A percentile compares a stretch with the other conserved stretches of the same genome.
Conservation (phyloP, 2,797 vertebrate species). For the Poecilia wingei region DNA sequence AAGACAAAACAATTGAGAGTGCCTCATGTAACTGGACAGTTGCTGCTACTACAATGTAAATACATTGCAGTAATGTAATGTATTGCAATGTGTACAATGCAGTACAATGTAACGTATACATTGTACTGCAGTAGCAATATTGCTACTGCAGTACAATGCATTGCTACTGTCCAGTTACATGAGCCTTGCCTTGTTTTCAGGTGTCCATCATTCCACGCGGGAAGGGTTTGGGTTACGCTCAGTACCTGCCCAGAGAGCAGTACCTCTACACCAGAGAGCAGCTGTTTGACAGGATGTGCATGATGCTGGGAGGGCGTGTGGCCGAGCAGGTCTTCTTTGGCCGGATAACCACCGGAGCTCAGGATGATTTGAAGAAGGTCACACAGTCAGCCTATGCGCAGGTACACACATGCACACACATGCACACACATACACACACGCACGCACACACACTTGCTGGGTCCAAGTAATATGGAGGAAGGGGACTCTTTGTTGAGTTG, state of each 20-base stretch:
- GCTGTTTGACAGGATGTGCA: slow-evolving; percentile 95
- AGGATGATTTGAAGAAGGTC: slow-evolving; percentile 93
- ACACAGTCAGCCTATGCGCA: slow-evolving; percentile 95
- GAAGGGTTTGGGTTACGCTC: slow-evolving; percentile 92
- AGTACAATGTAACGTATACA: too few relatives aligned
- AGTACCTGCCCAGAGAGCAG: slow-evolving; percentile 94
- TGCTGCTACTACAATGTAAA: not conserved
- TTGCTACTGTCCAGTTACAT: too few relatives aligned
- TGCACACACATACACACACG: too few relatives aligned
- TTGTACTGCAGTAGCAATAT: too few relatives aligned
- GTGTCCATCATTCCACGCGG: slow-evolving; percentile 95
- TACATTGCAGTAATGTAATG: too few relatives aligned
- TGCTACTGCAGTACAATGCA: too few relatives aligned
- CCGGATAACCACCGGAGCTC: slow-evolving; percentile 91
- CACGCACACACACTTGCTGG: not conserved
- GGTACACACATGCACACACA: slow-evolving; percentile 33
- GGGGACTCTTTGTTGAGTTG: not conserved
- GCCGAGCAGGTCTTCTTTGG: slow-evolving; percentile 94
- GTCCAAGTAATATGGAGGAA: not conserved
- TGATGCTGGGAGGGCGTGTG: slow-evolving; percentile 94
- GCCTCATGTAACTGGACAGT: not conserved
- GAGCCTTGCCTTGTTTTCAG: slow-evolving; percentile 61
- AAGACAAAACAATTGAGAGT: not conserved
- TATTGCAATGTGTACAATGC: too few relatives aligned
- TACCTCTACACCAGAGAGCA: slow-evolving; percentile 93